Percentiles rank a stretch among this genome's conserved stretches.
Evolutionary conservation across 2,113 vertebrate species (phyloP).

Genomic region (Lepisosteus osseus): DNA sequence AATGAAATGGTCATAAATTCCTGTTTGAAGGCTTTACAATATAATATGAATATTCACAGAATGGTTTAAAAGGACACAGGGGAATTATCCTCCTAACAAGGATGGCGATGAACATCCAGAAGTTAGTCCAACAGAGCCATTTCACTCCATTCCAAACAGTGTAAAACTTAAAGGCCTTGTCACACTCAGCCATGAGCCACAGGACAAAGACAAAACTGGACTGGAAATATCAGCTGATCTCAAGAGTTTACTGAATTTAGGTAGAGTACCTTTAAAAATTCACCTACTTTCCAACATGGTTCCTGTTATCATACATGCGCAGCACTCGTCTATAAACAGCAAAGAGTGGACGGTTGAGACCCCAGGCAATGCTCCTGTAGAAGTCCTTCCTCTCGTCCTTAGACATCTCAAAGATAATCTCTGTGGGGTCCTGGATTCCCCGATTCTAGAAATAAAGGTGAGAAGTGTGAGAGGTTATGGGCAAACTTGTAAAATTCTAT

Average conservation of each 20-base stretch:
- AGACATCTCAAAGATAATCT: constrained; percentile 99
- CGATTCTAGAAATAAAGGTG: constrained; percentile 69
- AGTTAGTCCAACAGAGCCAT: no score
- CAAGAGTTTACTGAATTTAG: not conserved
- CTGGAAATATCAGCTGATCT: not conserved
- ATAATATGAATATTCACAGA: no score
- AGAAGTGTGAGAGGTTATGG: no score
- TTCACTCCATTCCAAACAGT: no score
- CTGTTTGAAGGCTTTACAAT: no score
- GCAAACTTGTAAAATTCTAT: no score
- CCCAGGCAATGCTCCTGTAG: constrained; percentile 94
- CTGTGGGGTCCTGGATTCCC: constrained; percentile 92
- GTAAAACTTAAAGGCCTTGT: not conserved
- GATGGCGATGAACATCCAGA: no score
- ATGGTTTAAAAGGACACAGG: no score
- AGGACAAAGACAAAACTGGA: not conserved
- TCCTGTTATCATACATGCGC: constrained; percentile 97
- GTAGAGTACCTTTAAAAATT: not conserved
- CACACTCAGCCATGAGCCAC: not conserved
- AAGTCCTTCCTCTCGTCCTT: constrained; percentile 99
- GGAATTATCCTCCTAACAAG: no score
- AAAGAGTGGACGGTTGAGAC: constrained; percentile 93
- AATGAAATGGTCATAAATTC: no score
- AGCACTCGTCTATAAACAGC: constrained; percentile 96
- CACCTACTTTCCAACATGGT: constrained; percentile 98